Percentiles rank a stretch among this genome's conserved stretches.
These are phyloP conservation scores for Enteromius viviparus DNA, from an alignment of 2,797 vertebrate genomes.

Conservation along the genomic window DNA sequence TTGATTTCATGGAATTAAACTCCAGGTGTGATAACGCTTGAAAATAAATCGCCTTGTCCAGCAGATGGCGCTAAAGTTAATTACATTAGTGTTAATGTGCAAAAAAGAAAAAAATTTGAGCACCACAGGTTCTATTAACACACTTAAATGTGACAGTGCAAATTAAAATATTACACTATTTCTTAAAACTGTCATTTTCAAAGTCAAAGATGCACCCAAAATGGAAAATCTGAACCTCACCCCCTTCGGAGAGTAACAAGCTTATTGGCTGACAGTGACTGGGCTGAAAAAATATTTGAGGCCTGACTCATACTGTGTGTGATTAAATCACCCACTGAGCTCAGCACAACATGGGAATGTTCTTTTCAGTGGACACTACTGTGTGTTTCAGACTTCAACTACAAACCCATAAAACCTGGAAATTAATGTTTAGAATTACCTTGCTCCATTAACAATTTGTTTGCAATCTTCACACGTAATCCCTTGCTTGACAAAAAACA, in stretches of 20 bases:
- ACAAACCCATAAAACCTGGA: neutral
- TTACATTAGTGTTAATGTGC: neutral
- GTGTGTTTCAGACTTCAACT: neutral
- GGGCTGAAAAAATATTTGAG: neutral
- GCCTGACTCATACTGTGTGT: constrained; percentile 17
- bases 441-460: neutral
- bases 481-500: neutral
- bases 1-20: neutral
- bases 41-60: neutral
- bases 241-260: neutral
- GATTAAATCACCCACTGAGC: constrained; percentile 28
- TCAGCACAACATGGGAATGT: constrained; percentile 26
- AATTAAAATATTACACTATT: neutral
- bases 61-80: constrained; percentile 33
- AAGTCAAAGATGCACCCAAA: neutral
- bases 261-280: neutral
- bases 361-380: neutral
- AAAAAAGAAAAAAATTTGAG: neutral
- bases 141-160: neutral
- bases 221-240: neutral
- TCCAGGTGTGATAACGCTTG: neutral
- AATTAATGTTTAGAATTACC: neutral
- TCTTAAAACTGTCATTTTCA: neutral
- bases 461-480: neutral
- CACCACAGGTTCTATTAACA: neutral